Conservation (phyloP, 2,888 invertebrate species). For the Mantis religiosa region DNA sequence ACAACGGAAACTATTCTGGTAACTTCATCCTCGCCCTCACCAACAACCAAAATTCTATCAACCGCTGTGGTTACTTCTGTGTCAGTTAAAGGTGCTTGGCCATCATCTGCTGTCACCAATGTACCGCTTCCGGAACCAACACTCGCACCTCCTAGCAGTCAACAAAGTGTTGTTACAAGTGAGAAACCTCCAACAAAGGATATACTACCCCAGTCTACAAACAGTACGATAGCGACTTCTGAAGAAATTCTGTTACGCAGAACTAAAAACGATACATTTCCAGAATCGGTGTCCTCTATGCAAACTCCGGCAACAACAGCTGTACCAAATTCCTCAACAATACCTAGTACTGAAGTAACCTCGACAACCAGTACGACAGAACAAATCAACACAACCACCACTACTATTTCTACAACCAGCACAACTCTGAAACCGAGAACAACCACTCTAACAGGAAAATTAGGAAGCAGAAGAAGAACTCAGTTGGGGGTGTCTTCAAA, state of each 20-base stretch:
- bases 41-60: constrained; percentile 28
- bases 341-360: neutral
- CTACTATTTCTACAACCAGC: neutral
- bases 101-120: neutral
- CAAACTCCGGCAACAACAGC: neutral
- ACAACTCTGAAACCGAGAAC: neutral
- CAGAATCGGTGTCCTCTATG: too few relatives aligned
- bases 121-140: constrained; percentile 27
- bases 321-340: neutral
- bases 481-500: neutral
- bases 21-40: neutral
- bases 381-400: neutral
- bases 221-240: neutral
- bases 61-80: constrained; percentile 31
- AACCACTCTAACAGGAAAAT: neutral
- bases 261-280: neutral
- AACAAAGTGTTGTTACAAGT: neutral
- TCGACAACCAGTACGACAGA: neutral
- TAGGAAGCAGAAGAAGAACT: neutral
- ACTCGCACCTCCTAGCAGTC: neutral
- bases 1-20: neutral
- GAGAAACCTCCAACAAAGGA: neutral
- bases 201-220: neutral
- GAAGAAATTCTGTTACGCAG: neutral
- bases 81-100: constrained; percentile 26